Percentiles rank a stretch among this genome's conserved stretches.
phyloP scores from a whole-genome alignment of 1,140 invertebrate genomes.

The Diorhabda sublineata region DNA sequence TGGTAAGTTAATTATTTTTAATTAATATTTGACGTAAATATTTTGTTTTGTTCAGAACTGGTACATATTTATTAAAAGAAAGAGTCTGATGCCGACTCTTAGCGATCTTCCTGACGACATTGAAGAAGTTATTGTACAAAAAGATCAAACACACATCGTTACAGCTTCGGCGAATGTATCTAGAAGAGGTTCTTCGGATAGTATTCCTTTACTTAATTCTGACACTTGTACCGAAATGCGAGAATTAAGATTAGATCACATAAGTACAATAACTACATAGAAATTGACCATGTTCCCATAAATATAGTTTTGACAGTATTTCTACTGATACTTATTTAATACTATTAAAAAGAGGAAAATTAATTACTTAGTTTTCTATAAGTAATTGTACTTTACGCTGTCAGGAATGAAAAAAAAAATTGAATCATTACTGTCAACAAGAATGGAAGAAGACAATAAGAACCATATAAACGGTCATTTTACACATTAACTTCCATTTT shows the following conservation, averaged over 20 bases:
- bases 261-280: slow-evolving; percentile 17
- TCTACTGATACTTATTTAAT: too few species aligned
- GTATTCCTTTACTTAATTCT: slow-evolving; percentile 41
- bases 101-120: slow-evolving; percentile 27
- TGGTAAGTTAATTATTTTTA: slow-evolving; percentile 47
- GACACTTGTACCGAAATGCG: slow-evolving; percentile 42
- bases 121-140: slow-evolving; percentile 27
- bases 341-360: too few species aligned
- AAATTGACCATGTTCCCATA: too few species aligned
- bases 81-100: slow-evolving; percentile 40
- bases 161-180: slow-evolving; percentile 28
- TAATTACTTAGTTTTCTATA: too few species aligned
- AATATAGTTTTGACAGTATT: too few species aligned
- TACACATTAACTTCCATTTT: too few species aligned
- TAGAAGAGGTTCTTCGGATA: slow-evolving; percentile 40
- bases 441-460: too few species aligned
- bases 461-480: too few species aligned
- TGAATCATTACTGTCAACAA: too few species aligned
- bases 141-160: slow-evolving; percentile 25
- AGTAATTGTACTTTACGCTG: too few species aligned
- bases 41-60: slow-evolving; percentile 38
- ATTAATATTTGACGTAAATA: slow-evolving; percentile 15
- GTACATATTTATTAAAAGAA: slow-evolving; percentile 43
- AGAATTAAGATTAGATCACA: slow-evolving; percentile 32
- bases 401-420: too few species aligned